phyloP scores from a whole-genome alignment of 2,888 invertebrate species.

The Synanthedon myopaeformis region DNA sequence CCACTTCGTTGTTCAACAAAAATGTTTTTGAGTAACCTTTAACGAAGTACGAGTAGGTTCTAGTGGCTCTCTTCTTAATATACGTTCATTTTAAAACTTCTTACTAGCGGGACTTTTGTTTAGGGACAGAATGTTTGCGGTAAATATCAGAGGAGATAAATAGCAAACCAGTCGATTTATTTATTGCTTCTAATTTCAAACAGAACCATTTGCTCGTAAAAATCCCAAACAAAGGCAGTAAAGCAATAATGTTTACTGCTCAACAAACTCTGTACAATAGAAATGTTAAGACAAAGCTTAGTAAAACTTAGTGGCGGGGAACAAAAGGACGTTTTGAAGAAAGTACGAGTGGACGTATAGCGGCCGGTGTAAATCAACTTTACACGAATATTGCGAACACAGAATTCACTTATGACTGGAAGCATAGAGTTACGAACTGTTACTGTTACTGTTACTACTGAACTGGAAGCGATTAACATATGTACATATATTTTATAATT shows the following conservation, averaged over 20 bases:
- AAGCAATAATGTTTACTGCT: conserved; percentile 53
- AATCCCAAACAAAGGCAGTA: conserved; percentile 37
- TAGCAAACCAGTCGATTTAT: neutral
- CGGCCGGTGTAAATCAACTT: conserved; percentile 43
- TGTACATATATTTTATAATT: no score
- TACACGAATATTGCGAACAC: conserved; percentile 34
- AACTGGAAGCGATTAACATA: no score
- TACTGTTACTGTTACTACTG: no score
- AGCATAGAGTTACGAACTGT: no score
- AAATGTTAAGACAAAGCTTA: conserved; percentile 52
- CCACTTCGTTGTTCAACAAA: no score
- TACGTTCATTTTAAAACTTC: no score
- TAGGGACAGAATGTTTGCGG: no score
- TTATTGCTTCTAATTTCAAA: neutral
- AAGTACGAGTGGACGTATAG: conserved; percentile 24
- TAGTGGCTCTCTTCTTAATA: no score
- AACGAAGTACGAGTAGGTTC: no score
- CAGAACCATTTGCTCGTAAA: neutral
- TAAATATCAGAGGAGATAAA: no score
- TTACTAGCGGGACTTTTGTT: no score
- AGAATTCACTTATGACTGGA: neutral
- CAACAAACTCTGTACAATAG: conserved; percentile 40
- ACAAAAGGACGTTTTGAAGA: conserved; percentile 56
- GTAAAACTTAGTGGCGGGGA: conserved; percentile 44
- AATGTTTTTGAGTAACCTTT: no score